phyloP scores from a whole-genome alignment of 2,888 invertebrate species.

The Acrobasis consociella region DNA sequence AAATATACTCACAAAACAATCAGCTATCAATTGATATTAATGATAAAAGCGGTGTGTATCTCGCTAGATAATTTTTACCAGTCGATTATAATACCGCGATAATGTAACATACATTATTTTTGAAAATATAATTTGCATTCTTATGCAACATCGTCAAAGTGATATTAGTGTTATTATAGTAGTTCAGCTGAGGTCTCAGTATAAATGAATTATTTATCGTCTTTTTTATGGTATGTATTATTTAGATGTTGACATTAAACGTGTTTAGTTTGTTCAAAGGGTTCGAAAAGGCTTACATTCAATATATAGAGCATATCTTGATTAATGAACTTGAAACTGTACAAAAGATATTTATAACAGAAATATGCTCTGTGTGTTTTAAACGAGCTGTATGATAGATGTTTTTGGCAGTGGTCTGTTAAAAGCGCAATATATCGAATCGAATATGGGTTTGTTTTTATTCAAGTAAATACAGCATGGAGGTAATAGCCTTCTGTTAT shows the following conservation, averaged over 20 bases:
- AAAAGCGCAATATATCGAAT: slow-evolving; percentile 5
- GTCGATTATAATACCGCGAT: slow-evolving; percentile 46
- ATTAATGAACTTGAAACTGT: slow-evolving; percentile 27
- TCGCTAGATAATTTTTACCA: slow-evolving; percentile 40
- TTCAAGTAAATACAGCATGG: background rate
- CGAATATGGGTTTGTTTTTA: background rate
- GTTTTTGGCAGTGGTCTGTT: slow-evolving; percentile 21
- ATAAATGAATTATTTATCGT: slow-evolving; percentile 48
- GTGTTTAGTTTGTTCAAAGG: background rate
- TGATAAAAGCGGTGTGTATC: slow-evolving; percentile 36
- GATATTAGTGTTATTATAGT: background rate
- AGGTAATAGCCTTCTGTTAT: background rate
- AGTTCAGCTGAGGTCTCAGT: slow-evolving; percentile 16
- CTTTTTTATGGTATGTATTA: slow-evolving; percentile 45
- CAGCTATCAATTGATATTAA: slow-evolving; percentile 30
- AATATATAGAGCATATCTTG: slow-evolving; percentile 25
- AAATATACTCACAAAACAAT: slow-evolving; percentile 32
- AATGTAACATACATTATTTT: slow-evolving; percentile 30
- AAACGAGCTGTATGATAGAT: slow-evolving; percentile 23
- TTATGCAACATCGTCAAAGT: background rate
- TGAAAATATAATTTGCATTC: background rate
- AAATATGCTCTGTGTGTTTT: slow-evolving; percentile 24
- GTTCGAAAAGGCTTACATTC: background rate
- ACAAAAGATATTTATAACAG: slow-evolving; percentile 20
- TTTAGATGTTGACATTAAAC: background rate